Evolutionary conservation across 2,113 vertebrate genomes (phyloP).

Genomic region (Pteropus alecto): DNA sequence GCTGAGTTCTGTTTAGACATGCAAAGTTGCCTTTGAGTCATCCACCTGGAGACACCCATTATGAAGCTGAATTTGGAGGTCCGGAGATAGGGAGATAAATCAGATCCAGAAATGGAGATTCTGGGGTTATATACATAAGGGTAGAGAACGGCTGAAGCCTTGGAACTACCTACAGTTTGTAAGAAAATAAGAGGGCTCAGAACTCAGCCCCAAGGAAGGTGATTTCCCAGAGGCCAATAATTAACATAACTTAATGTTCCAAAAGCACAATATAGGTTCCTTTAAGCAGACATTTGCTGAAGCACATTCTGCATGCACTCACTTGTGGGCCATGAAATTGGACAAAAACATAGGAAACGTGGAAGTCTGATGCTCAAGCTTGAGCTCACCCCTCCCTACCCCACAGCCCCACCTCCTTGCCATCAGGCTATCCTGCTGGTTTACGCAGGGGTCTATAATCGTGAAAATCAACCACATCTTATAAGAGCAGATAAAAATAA

Average conservation of each 20-base stretch:
- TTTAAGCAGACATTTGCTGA: background rate
- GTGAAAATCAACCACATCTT: background rate
- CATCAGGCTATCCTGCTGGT: background rate
- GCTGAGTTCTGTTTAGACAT: background rate
- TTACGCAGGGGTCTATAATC: accelerated
- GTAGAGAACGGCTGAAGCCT: background rate
- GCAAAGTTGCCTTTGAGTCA: background rate
- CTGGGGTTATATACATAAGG: accelerated
- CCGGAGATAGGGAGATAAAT: background rate
- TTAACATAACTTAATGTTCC: background rate
- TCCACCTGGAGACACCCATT: accelerated
- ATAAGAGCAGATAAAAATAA: background rate
- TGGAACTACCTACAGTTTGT: background rate
- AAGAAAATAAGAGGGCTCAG: background rate
- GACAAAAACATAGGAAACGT: background rate
- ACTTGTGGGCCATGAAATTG: background rate
- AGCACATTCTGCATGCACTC: background rate
- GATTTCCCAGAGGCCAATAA: background rate
- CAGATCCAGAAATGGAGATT: background rate
- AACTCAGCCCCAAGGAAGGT: background rate
- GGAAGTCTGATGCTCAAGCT: background rate
- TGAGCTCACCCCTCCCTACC: accelerated
- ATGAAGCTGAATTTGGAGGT: background rate
- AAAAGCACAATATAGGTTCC: background rate
- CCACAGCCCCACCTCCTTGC: too few relatives aligned